Base-by-base conservation (phyloP, 2,113 vertebrate species). In the Cnemophilus loriae region DNA sequence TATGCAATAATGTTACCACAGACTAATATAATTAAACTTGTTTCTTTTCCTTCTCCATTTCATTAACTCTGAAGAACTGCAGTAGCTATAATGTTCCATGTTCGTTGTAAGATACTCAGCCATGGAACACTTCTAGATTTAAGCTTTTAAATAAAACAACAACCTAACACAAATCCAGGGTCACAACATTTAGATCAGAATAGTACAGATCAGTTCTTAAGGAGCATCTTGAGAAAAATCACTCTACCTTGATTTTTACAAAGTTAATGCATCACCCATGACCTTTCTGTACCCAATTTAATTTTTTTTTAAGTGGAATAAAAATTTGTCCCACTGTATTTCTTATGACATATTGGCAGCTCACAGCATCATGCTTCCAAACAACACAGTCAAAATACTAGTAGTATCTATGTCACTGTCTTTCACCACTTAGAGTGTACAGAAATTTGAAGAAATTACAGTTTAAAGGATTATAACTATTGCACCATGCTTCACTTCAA, bases 91-190 rank as follows among this genome's bases (percentile, higher is more conserved):
- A 95, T 79, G 94, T 96, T 97, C 93, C 52, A 71, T 49, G 47
- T 84, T 97, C 75, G 95, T 95, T 74, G 73, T 98, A 98, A 98
- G 96, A 97, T 93, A 94, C 87, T 89, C 97, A 94, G 64, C 90
- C 83, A 93, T 92, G 68, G 52, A 90, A 80, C 80, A 89, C 59
- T 94, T 95, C 87, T 84, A 90, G 85, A 76, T 73, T 50, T 44
- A 71, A 88, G 57, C 24, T 88, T 87, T 69, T 11, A 78, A 86
- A 93, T 88, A 93, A 85, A 12, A 1, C 2, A 50, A 4, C 6
- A 69, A 60, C 6, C 16, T 21, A 77, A 73, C 8, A n/a, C 49
- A 87, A 86, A 80, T 53, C 70, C 59, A 84, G 68, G 37, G 71
- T 83, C 32, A 89, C 61, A 89, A 78, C 81, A 91, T 96, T 93